phyloP scores from a whole-genome alignment of 1,140 invertebrate genomes.

The Drosophila sproati region DNA sequence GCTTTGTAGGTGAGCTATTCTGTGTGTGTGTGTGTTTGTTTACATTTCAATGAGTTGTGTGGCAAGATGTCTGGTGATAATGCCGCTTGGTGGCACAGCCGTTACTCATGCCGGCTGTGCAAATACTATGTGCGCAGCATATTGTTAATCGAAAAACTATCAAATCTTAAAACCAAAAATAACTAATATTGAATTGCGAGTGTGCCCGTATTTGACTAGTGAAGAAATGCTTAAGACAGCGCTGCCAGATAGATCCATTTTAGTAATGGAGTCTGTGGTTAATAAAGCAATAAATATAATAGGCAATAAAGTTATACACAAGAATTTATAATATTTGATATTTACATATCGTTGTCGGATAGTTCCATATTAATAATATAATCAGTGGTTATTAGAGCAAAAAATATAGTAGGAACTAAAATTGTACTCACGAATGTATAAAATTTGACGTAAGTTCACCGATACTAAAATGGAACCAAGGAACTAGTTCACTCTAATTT shows the following conservation, averaged over 20 bases:
- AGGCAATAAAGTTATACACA: too few species aligned
- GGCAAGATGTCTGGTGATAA: background rate
- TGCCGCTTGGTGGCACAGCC: constrained; percentile 23
- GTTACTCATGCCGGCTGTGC: constrained; percentile 27
- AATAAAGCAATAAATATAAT: too few species aligned
- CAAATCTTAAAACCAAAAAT: background rate
- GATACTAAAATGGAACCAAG: too few species aligned
- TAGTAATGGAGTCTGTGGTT: background rate
- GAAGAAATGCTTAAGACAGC: background rate
- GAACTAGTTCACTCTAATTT: background rate
- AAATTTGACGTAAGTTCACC: too few species aligned
- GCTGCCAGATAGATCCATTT: constrained; percentile 6
- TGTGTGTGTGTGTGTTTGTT: constrained; percentile 21
- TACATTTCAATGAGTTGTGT: constrained; percentile 8
- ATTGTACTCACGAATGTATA: too few species aligned
- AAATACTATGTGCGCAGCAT: constrained; percentile 30
- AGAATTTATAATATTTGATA: too few species aligned
- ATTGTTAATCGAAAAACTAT: constrained; percentile 1
- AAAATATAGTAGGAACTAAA: too few species aligned
- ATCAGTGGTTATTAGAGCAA: too few species aligned
- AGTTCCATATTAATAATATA: too few species aligned
- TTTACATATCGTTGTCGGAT: too few species aligned
- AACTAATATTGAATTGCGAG: constrained; percentile 6
- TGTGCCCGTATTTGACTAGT: constrained; percentile 2
- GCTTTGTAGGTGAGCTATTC: background rate